These are phyloP conservation scores for Heterotilapia buettikoferi DNA, from an alignment of 2,113 vertebrate species.

Conservation along the genomic window DNA sequence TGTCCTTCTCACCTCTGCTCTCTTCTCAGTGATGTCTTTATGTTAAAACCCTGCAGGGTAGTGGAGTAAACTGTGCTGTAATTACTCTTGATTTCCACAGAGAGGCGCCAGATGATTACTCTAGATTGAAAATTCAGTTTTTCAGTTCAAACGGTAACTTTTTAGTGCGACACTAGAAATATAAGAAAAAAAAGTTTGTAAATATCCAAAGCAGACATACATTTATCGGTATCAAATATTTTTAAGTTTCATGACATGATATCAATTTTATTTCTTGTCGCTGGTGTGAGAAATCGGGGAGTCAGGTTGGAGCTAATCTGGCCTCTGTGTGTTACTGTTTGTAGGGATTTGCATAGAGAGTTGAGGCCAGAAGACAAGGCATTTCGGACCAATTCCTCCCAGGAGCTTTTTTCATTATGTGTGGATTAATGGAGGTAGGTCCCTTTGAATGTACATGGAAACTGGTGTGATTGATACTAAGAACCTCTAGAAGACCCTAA, in stretches of 20 bases:
- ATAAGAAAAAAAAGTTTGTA: rapidly evolving
- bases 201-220: not conserved
- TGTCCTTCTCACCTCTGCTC: not conserved
- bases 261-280: not conserved
- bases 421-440: slow-evolving; percentile 52
- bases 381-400: not conserved
- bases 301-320: not conserved
- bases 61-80: not conserved
- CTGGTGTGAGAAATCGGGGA: not conserved
- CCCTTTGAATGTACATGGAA: slow-evolving; percentile 64
- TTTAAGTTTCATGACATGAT: not conserved
- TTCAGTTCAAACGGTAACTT: not conserved
- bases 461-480: slow-evolving; percentile 13
- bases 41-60: not conserved
- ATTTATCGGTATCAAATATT: not conserved
- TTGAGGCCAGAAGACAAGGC: not conserved
- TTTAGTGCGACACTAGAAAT: not conserved
- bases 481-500: not conserved
- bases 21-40: too few species aligned
- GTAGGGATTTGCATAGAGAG: slow-evolving; percentile 34
- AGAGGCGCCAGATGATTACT: not conserved
- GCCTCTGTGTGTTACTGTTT: slow-evolving; percentile 37
- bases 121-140: not conserved
- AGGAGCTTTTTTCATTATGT: slow-evolving; percentile 56
- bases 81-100: not conserved